These are phyloP conservation scores for Tinea pellionella DNA, from an alignment of 2,888 invertebrate species.

Conservation along the genomic window DNA sequence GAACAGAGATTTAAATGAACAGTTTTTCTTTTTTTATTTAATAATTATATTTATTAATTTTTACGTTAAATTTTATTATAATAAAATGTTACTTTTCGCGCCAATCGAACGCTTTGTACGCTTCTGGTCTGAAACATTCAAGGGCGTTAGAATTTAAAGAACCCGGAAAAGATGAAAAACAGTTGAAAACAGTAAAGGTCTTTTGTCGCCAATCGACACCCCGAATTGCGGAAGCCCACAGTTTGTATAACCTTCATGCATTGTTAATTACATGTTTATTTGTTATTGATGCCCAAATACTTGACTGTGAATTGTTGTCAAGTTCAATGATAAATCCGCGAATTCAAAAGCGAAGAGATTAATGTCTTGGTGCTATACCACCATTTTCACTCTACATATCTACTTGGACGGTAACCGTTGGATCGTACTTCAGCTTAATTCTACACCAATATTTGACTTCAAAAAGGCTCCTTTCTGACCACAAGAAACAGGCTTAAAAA, in stretches of 20 bases:
- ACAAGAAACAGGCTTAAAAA: too few species aligned
- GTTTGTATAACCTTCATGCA: conserved; percentile 22
- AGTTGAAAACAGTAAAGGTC: conserved; percentile 29
- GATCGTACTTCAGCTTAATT: too few species aligned
- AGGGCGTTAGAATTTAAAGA: conserved; percentile 51
- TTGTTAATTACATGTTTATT: conserved; percentile 10
- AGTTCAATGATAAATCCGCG: neutral
- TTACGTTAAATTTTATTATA: neutral
- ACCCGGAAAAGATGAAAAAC: conserved; percentile 47
- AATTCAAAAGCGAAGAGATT: neutral
- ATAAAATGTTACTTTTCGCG: neutral
- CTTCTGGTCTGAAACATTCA: conserved; percentile 25
- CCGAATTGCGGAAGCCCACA: conserved; percentile 45
- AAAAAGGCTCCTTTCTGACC: too few species aligned
- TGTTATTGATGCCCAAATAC: conserved; percentile 5
- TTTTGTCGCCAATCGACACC: conserved; percentile 51
- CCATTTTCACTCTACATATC: too few species aligned
- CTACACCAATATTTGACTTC: too few species aligned
- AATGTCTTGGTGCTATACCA: neutral
- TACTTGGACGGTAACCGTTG: too few species aligned
- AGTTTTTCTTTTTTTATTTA: too few species aligned
- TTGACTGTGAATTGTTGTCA: conserved; percentile 1
- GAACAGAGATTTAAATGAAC: neutral
- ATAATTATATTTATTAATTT: neutral
- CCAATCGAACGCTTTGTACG: neutral